phyloP scores from a whole-genome alignment of 2,888 invertebrate genomes.

The Altica lythri region DNA sequence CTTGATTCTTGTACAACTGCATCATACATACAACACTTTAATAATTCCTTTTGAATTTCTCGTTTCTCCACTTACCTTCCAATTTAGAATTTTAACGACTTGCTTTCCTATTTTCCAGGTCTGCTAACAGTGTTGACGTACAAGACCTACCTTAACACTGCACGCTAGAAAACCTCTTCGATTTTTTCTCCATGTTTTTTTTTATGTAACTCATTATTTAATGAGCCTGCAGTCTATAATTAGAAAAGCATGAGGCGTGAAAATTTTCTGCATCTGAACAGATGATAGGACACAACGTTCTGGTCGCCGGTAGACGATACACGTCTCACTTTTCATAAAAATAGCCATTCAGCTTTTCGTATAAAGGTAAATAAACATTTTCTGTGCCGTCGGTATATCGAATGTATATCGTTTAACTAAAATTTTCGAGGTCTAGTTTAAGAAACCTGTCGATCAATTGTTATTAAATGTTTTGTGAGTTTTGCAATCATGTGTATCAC shows the following conservation, averaged over 20 bases:
- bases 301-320: conserved; percentile 20
- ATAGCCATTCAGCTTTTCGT: conserved; percentile 12
- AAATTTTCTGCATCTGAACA: conserved; percentile 40
- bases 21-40: too few relatives aligned
- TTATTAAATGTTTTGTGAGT: too few relatives aligned
- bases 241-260: conserved; percentile 42
- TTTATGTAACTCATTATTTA: conserved; percentile 12
- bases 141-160: conserved; percentile 9
- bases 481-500: too few relatives aligned
- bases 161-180: background rate
- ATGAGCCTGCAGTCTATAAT: conserved; percentile 29
- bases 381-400: background rate
- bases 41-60: too few relatives aligned
- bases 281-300: conserved; percentile 40
- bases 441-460: too few relatives aligned
- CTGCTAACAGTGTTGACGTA: too few relatives aligned
- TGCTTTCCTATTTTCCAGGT: background rate
- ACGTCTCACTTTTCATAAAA: too few relatives aligned
- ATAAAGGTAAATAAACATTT: conserved; percentile 12
- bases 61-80: too few relatives aligned
- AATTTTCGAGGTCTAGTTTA: too few relatives aligned
- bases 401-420: too few relatives aligned
- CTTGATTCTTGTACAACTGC: too few relatives aligned
- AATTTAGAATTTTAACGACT: too few relatives aligned
- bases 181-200: conserved; percentile 4